Base-by-base conservation (phyloP, 2,797 vertebrate species). In the Lagothrix lagotricha region DNA sequence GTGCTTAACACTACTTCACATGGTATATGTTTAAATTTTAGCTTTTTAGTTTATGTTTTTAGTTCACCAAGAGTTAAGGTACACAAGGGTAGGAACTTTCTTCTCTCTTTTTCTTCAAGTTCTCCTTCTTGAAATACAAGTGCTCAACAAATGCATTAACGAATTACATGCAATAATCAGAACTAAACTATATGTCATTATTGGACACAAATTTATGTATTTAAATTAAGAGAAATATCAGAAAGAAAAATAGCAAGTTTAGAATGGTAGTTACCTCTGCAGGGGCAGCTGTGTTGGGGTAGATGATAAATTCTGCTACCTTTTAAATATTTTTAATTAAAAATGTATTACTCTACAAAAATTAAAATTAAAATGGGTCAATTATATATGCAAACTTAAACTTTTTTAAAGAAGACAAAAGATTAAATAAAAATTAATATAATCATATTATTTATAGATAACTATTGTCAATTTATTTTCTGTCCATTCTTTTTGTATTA, bases 41-140 rank as follows among this genome's bases (percentile, higher is more conserved):
- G 19, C 3, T 5, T n/a, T 57, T 57, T 36, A 58, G 10, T 57
- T 26, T 17, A 19, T 73, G 28, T 58, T 70, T 87, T 50, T 17
- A 50, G 28, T 26, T 82, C 15, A 36, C 1, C 41, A 48, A 89
- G 20, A 48, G 39, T 82, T 64, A 84, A 52, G 11, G 20, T 30
- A 57, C 0, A 36, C 11, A 44, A 2, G 4, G 30, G 1, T 41
- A 15, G 3, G 36, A 2, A 22, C 33, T 19, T 64, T 36, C 36
- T 82, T 36, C 20, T 82, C 30, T 46, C 36, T 64, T 57, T 61
- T 12, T 75, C 9, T 61, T 81, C 20, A 39, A 14, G 4, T 28
- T 89, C 72, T 30, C 30, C 1, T 96, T 67, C 41, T 79, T 58
- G 41, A 50, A 52, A 14, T 22, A 36, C 20, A 81, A 73, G 24